phyloP scores from a whole-genome alignment of 2,113 vertebrate genomes.

The Amphiprion percula region DNA sequence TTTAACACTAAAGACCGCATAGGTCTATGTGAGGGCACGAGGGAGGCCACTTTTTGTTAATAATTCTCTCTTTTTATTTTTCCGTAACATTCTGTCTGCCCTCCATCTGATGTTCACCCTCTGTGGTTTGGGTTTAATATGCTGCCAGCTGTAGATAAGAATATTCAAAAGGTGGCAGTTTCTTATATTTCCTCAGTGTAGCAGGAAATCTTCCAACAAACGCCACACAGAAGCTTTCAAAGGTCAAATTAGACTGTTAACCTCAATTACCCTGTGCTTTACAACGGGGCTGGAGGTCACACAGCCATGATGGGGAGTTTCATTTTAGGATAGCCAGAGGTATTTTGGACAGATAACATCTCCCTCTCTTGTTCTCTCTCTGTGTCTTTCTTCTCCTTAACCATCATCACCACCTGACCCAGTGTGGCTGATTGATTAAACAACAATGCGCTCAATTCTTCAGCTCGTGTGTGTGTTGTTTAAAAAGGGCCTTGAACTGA shows the following conservation, averaged over 20 bases:
- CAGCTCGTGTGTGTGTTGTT: conserved; percentile 16
- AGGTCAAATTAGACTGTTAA: conserved; percentile 72
- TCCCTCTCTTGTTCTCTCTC: conserved; percentile 17
- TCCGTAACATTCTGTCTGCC: conserved; percentile 16
- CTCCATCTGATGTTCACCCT: conserved; percentile 27
- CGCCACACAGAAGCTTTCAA: conserved; percentile 28
- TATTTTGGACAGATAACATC: conserved; percentile 54
- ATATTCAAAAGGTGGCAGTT: conserved; percentile 52
- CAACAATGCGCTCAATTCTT: conserved; percentile 17
- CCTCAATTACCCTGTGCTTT: conserved; percentile 74
- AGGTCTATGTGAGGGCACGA: conserved; percentile 21
- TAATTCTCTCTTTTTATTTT: conserved; percentile 23
- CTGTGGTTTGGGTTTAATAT: conserved; percentile 32
- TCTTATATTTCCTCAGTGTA: conserved; percentile 47
- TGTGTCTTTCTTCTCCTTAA: not conserved
- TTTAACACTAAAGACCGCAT: conserved; percentile 11
- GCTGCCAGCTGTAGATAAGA: conserved; percentile 60
- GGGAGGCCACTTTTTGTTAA: not conserved
- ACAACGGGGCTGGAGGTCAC: conserved; percentile 64
- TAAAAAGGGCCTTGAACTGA: conserved; percentile 8
- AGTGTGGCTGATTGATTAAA: not conserved
- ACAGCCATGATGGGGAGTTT: conserved; percentile 54
- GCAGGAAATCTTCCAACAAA: conserved; percentile 32
- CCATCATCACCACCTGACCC: conserved; percentile 16
- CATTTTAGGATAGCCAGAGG: conserved; percentile 60